Base-by-base conservation (phyloP, 1,140 invertebrate genomes). In the Centruroides sculpturatus region DNA sequence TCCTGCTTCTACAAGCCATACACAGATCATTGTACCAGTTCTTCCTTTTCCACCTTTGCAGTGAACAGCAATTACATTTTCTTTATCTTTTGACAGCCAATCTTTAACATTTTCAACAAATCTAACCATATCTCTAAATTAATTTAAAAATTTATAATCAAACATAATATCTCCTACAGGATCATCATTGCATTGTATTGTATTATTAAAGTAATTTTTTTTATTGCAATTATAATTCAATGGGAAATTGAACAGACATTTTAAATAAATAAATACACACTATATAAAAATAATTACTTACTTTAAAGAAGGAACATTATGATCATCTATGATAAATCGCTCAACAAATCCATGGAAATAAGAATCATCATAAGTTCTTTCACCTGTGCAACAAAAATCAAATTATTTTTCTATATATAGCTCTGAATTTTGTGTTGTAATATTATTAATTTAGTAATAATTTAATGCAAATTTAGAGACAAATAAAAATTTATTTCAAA, bases 31-130 rank as follows among this genome's bases (percentile, higher is more conserved):
- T n/a, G 78, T 80, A 35, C 79, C 79, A 23, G 79, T 81, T 35
- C 79, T 69, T 3, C 79, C 78, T 68, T 83, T 83, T 4, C 81
- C 81, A 34, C 81, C 81, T 70, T 83, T 83, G 68, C 81, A 83
- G 66, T 83, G 81, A 41, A 83, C 79, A 11, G 81, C 81, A 49
- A 83, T 79, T 3, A 83, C 74, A 67, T 83, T 81, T 13, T 68
- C 51, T 5, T 75, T 72, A 68, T 82, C 74, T 9, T 69, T 67
- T 13, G 71, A 68, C 66, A 83, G 72, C 73, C 79, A 83, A 35
- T 73, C 69, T 36, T 73, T 69, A 9, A 77, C 79, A 69, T 74
- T 73, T 49, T 73, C 67, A 51, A 74, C 74, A 69, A 79, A 81
- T 23, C 72, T 66, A 46, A 79, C 59, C 72, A 80, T 76, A 41